Conservation (phyloP, 2,888 invertebrate genomes). For the Xestia sexstrigata region DNA sequence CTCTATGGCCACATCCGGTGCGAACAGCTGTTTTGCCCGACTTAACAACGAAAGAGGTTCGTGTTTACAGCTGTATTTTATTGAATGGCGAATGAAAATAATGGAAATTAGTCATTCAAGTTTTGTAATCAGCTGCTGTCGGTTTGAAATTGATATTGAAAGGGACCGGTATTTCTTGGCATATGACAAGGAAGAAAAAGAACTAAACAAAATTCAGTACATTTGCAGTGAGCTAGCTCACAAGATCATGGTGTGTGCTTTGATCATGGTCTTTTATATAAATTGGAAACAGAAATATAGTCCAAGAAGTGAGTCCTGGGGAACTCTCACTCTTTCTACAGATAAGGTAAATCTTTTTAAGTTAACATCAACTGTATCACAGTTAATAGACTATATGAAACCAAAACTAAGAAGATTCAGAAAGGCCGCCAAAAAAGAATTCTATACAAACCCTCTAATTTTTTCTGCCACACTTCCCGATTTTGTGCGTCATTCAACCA, state of each 20-base stretch:
- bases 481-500: neutral
- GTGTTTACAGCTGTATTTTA: conserved; percentile 60
- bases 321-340: neutral
- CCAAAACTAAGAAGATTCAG: neutral
- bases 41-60: conserved; percentile 40
- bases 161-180: conserved; percentile 22
- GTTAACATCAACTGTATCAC: neutral
- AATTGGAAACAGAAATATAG: neutral
- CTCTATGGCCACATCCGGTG: conserved; percentile 61
- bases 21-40: conserved; percentile 64
- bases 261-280: neutral
- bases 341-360: neutral
- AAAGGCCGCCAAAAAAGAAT: neutral
- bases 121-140: conserved; percentile 12
- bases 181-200: neutral
- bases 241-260: no score
- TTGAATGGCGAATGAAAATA: conserved; percentile 39
- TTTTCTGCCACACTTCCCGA: neutral
- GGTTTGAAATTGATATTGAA: neutral
- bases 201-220: neutral
- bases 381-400: no score
- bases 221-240: neutral
- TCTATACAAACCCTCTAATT: neutral
- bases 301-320: conserved; percentile 3
- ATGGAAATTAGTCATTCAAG: conserved; percentile 20